Base-by-base conservation (phyloP, 2,797 vertebrate genomes). In the Pantherophis alleghaniensis region DNA sequence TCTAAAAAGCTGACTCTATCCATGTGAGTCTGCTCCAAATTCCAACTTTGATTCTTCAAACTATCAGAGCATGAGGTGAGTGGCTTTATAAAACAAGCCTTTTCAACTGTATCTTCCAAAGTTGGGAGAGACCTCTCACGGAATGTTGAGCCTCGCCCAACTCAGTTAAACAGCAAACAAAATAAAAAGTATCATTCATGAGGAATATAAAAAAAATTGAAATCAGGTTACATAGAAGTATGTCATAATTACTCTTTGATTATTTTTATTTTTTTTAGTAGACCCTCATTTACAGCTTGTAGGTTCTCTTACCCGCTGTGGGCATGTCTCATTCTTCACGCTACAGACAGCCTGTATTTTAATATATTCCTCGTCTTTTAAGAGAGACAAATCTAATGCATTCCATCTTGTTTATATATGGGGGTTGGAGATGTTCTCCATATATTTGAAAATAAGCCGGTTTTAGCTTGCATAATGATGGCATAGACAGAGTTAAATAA, bases 361-460 rank as follows among this genome's bases (percentile, higher is more conserved):
- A 42, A 79, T 42, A 79, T 42, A 79, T 83, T 47, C 37, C 74
- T 47, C 7, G 1, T 47, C 89, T 88, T 28, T 53, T 83, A 74
- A 88, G 56, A 59, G 55, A 93, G 86, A 63, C 86, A 88, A 91
- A 91, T 79, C 18, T 60, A 93, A 37, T 55, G 42, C 47, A 42
- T 57, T 86, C 89, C 90, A 93, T 93, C 86, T 55, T 91, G 89
- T 93, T 87, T 90, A 88, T 91, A 87, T 59, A 47, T 74, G 55
- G 86, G 79, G 86, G 88, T 87, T 55, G 37, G n/a, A 87, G 18
- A 88, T 88, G 89, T 60, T 74, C 61, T 88, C 24, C 51, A 91
- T 63, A 60, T 93, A 93, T 90, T 26, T 93, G 86, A 87, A 93
- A 91, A 91, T 93, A 93, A 69, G 86, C 37, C 53, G 51, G 12